These are phyloP conservation scores for Eurystomus glaucurus DNA, from an alignment of 2,797 vertebrate species.

Conservation along the genomic window DNA sequence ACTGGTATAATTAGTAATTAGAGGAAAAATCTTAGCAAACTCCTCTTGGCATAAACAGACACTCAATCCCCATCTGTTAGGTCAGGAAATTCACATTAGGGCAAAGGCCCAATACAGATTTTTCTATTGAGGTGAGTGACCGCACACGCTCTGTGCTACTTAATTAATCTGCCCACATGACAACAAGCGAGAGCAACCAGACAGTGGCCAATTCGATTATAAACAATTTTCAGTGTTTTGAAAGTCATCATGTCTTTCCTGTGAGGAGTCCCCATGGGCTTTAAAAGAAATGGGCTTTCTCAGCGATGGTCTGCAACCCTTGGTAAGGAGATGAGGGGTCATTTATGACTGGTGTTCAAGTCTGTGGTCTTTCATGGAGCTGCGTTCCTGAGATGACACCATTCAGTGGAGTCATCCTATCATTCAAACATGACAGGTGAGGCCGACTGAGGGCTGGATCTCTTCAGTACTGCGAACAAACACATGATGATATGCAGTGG, in stretches of 20 bases:
- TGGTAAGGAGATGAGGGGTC: accelerated
- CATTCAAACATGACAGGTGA: background rate
- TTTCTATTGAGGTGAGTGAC: conserved; percentile 48
- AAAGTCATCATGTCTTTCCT: background rate
- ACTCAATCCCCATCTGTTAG: conserved; percentile 80
- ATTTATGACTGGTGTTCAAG: background rate
- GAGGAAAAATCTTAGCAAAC: conserved; percentile 81
- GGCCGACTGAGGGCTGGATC: background rate
- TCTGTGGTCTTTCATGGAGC: background rate
- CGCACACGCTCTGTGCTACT: background rate
- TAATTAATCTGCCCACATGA: conserved; percentile 30
- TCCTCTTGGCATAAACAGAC: conserved; percentile 75
- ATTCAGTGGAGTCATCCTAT: background rate
- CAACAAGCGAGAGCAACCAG: background rate
- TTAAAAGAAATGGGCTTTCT: background rate
- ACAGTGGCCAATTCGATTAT: background rate
- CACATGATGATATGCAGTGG: accelerated
- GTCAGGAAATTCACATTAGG: conserved; percentile 75
- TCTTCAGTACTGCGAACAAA: background rate
- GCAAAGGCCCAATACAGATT: background rate
- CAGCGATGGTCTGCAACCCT: background rate
- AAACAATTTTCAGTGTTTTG: conserved; percentile 27
- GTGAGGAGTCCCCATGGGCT: background rate
- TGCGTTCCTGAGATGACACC: background rate
- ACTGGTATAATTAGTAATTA: conserved; percentile 86